These are phyloP conservation scores for Ennomos quercinarius DNA, from an alignment of 2,888 invertebrate genomes.

Conservation along the genomic window DNA sequence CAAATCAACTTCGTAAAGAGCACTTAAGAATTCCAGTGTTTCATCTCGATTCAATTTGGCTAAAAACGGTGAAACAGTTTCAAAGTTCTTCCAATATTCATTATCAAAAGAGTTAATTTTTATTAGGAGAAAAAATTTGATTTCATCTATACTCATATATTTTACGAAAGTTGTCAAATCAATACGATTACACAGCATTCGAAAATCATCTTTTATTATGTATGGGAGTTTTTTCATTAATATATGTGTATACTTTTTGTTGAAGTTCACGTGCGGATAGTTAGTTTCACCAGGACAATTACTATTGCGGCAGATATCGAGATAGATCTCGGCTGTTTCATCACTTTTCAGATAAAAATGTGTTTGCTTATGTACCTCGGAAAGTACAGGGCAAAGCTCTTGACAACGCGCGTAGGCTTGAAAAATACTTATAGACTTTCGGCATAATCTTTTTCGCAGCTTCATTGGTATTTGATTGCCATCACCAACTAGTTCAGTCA, in stretches of 20 bases:
- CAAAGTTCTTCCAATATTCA: conserved; percentile 43
- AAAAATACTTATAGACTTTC: conserved; percentile 53
- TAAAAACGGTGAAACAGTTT: conserved; percentile 29
- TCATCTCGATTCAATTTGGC: conserved; percentile 7
- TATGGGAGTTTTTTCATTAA: conserved; percentile 60
- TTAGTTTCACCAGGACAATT: conserved; percentile 29
- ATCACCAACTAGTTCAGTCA: conserved; percentile 40
- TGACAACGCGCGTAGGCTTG: too few species aligned
- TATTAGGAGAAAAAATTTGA: conserved; percentile 51
- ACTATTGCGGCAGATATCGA: conserved; percentile 44
- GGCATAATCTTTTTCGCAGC: conserved; percentile 56
- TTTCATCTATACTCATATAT: conserved; percentile 53
- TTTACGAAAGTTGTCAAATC: conserved; percentile 59
- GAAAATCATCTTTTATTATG: conserved; percentile 53
- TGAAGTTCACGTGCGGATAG: conserved; percentile 33
- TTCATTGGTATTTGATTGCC: conserved; percentile 32
- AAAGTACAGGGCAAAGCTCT: neutral
- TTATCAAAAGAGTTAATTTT: neutral
- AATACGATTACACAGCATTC: conserved; percentile 49
- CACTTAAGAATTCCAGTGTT: conserved; percentile 3
- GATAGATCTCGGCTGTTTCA: conserved; percentile 42
- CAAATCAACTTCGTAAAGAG: conserved; percentile 1
- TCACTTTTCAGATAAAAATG: conserved; percentile 43
- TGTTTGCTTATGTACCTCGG: conserved; percentile 26
- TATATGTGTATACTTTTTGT: conserved; percentile 54